A percentile compares a stretch with the other conserved stretches of the same genome.
Evolutionary conservation across 2,888 invertebrate species (phyloP).

Genomic region (Pandemis heparana): DNA sequence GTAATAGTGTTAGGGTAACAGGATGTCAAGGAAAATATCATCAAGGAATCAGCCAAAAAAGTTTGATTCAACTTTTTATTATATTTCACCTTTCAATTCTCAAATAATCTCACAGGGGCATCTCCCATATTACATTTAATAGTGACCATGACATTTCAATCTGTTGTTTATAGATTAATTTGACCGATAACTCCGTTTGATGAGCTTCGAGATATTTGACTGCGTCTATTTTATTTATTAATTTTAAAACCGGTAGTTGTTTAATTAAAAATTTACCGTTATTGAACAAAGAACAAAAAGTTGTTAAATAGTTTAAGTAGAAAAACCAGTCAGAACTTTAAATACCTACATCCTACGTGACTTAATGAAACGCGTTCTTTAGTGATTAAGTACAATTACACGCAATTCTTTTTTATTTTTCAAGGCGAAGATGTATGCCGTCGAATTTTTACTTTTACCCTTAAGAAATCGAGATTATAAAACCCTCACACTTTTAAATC

Average conservation of each 20-base stretch:
- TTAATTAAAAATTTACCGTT: constrained; percentile 34
- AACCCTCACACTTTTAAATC: too few relatives aligned
- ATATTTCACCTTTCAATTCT: constrained; percentile 31
- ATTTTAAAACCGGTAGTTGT: constrained; percentile 23
- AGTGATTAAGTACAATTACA: not conserved
- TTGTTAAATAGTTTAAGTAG: not conserved
- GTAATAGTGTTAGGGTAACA: too few relatives aligned
- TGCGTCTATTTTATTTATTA: constrained; percentile 34
- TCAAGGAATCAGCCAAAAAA: not conserved
- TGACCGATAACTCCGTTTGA: constrained; percentile 47
- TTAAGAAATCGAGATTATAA: too few relatives aligned
- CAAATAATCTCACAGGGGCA: constrained; percentile 27
- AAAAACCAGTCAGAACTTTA: not conserved
- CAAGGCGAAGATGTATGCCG: too few relatives aligned
- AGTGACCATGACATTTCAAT: constrained; percentile 53
- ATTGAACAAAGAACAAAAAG: not conserved
- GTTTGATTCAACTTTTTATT: constrained; percentile 1
- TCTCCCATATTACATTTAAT: constrained; percentile 45
- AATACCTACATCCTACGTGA: not conserved
- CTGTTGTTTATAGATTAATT: constrained; percentile 51
- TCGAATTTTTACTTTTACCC: too few relatives aligned
- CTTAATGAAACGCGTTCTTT: not conserved
- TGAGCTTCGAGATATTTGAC: constrained; percentile 44
- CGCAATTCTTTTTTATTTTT: not conserved
- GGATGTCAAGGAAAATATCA: too few relatives aligned